phyloP scores from a whole-genome alignment of 1,140 invertebrate species.

The Mercenaria mercenaria region DNA sequence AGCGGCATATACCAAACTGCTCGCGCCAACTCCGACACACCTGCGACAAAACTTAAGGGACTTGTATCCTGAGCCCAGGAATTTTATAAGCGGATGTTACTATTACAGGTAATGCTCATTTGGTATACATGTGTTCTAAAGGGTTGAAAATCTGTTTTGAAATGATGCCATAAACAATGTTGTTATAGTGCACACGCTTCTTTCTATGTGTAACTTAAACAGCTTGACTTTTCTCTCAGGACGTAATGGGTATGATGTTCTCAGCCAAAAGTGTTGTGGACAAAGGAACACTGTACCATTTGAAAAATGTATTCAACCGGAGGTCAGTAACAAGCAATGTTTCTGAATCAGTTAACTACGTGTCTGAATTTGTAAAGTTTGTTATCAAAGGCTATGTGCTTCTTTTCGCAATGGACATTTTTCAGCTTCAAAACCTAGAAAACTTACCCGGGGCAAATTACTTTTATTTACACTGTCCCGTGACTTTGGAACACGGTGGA shows the following conservation, averaged over 20 bases:
- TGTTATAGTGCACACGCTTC: background rate
- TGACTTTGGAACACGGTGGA: background rate
- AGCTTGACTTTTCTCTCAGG: too few relatives aligned
- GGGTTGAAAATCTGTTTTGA: too few relatives aligned
- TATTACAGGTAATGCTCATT: constrained; percentile 34
- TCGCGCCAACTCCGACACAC: background rate
- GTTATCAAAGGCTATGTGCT: constrained; percentile 31
- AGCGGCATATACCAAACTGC: constrained; percentile 18
- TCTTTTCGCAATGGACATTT: constrained; percentile 17
- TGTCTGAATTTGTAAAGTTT: constrained; percentile 26
- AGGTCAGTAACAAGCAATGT: background rate
- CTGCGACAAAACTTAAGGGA: background rate
- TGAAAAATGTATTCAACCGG: constrained; percentile 32
- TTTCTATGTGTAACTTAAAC: too few relatives aligned
- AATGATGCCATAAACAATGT: too few relatives aligned
- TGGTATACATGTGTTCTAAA: too few relatives aligned
- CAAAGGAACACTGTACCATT: constrained; percentile 38
- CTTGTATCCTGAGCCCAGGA: constrained; percentile 12
- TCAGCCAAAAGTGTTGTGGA: constrained; percentile 25
- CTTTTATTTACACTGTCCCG: too few relatives aligned
- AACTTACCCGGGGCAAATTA: too few relatives aligned
- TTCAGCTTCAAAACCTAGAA: background rate
- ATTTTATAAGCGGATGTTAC: constrained; percentile 39
- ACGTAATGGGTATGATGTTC: constrained; percentile 19
- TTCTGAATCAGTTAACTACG: constrained; percentile 32